Percentiles rank a stretch among this genome's conserved stretches.
Evolutionary conservation across 2,113 vertebrate genomes (phyloP).

Genomic region (Crotalus horridus): DNA sequence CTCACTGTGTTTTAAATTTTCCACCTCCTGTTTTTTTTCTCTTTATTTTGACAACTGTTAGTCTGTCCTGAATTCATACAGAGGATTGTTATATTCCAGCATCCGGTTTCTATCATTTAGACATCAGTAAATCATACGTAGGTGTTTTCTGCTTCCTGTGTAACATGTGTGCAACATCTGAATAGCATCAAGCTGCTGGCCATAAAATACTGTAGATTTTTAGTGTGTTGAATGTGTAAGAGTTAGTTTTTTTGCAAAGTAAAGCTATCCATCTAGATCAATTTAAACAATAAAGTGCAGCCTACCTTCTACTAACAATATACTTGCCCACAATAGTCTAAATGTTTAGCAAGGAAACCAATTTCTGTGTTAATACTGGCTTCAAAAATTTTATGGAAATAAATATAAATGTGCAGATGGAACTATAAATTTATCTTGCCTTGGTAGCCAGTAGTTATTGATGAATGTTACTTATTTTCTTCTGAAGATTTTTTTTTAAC

Average conservation of each 20-base stretch:
- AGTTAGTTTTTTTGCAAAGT: conserved; percentile 30
- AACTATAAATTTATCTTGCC: not conserved
- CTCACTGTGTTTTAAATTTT: not conserved
- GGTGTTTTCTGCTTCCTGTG: conserved; percentile 28
- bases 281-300: conserved; percentile 1
- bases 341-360: not conserved
- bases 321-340: not conserved
- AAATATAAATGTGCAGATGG: not conserved
- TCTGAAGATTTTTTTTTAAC: not conserved
- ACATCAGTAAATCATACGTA: conserved; percentile 33
- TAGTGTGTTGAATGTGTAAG: conserved; percentile 1
- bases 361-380: not conserved
- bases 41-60: conserved; percentile 17
- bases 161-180: conserved; percentile 47
- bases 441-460: not conserved
- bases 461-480: not conserved
- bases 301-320: not conserved
- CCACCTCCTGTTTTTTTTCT: not conserved
- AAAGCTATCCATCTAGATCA: conserved; percentile 22
- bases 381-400: not conserved
- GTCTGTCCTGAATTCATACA: conserved; percentile 13
- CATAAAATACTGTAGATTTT: conserved; percentile 26
- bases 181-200: conserved; percentile 25
- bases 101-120: conserved; percentile 29
- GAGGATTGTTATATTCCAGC: conserved; percentile 1